These are phyloP conservation scores for Dendronephthya gigantea DNA, from an alignment of 64 coral and sea anemone genomes.

Conservation along the genomic window DNA sequence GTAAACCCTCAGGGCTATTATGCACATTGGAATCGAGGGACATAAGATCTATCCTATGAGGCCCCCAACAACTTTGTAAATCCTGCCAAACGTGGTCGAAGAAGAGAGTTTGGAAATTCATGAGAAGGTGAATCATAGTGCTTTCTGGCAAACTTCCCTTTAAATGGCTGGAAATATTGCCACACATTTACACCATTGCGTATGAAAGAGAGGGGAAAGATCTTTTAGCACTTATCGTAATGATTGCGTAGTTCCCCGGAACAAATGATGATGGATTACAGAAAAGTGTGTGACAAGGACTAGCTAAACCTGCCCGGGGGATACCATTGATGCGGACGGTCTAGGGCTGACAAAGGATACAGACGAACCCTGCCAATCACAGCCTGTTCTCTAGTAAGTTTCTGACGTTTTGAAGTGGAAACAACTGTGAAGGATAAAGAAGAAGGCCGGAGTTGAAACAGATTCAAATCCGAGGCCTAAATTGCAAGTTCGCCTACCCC, in stretches of 20 bases:
- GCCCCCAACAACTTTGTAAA: slow-evolving; percentile 9
- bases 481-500: too few species aligned
- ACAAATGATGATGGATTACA: not conserved
- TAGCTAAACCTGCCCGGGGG: not conserved
- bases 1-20: not conserved
- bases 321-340: not conserved
- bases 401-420: too few species aligned
- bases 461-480: not conserved
- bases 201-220: not conserved
- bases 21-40: slow-evolving; percentile 31
- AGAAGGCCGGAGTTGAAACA: not conserved
- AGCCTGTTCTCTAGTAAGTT: too few species aligned
- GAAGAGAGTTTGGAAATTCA: not conserved
- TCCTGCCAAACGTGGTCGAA: not conserved
- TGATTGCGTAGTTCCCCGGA: not conserved
- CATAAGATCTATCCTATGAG: slow-evolving; percentile 43
- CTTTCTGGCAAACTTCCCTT: not conserved
- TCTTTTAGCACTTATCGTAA: not conserved
- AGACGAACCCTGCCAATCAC: slow-evolving; percentile 7
- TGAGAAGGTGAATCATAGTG: not conserved
- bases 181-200: not conserved
- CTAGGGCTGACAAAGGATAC: not conserved
- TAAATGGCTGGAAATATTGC: not conserved
- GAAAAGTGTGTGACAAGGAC: not conserved
- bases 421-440: not conserved